Evolutionary conservation across 2,797 vertebrate genomes (phyloP).

Genomic region (Sebastes vulpes): DNA sequence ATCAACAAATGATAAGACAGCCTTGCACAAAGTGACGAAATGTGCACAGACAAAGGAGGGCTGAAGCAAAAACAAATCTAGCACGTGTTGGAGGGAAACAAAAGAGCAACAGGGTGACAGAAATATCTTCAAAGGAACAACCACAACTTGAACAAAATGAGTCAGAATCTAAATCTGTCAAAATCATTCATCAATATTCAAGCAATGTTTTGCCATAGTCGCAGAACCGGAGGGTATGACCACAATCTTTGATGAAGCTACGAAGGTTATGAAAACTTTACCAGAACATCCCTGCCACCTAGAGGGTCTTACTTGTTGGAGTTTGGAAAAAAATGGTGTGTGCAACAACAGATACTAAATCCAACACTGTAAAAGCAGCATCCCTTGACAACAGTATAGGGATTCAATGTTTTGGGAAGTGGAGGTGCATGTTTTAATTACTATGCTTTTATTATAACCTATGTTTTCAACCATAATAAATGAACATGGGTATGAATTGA

Average conservation of each 20-base stretch:
- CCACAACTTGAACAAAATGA: neutral
- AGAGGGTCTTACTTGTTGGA: neutral
- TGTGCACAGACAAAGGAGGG: neutral
- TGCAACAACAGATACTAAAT: neutral
- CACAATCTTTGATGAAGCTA: neutral
- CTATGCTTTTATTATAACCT: neutral
- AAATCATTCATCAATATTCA: neutral
- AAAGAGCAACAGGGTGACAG: neutral
- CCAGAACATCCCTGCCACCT: neutral
- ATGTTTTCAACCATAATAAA: slow-evolving; percentile 5
- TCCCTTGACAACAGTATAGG: neutral
- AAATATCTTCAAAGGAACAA: slow-evolving; percentile 7
- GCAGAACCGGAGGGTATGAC: neutral
- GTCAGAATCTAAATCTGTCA: neutral
- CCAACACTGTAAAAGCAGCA: neutral
- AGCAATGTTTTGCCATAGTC: neutral
- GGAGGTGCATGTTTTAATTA: neutral
- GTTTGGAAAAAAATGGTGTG: neutral
- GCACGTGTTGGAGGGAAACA: neutral
- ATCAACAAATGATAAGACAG: neutral
- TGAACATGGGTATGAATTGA: neutral
- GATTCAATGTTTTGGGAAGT: neutral
- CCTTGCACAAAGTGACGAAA: neutral
- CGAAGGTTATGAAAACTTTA: neutral
- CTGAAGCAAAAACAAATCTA: neutral